Base-by-base conservation (phyloP, 2,113 vertebrate species). In the Colinus virginianus region DNA sequence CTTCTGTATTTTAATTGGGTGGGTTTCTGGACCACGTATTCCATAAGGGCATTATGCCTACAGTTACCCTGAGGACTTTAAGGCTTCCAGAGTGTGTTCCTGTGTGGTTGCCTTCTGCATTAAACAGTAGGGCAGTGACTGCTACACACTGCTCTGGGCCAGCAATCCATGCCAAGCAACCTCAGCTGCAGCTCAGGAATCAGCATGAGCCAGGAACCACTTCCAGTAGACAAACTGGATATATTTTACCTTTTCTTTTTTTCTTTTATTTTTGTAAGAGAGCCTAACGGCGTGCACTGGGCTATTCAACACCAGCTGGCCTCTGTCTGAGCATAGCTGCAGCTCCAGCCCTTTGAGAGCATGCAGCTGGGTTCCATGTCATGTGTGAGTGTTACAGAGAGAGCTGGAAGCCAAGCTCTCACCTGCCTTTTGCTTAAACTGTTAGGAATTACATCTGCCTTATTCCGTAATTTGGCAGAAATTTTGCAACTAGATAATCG, bases 71-170 rank as follows among this genome's bases (percentile, higher is more conserved):
- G 7, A 22, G 20, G 78, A 81, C 78, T 6, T 23, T 23, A 62
- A 40, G 2, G 5, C 12, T 76, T 58, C 16, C 18, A 40, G 30
- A 21, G n/a, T 0, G 0, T 30, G 15, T 42, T 74, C 12, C 42
- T 26, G 19, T 20, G 80, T 42, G n/a, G 38, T 22, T 32, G 34
- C 40, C 48, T 78, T 66, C 18, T 11, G 0, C 0, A 59, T 79
- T 55, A 48, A 48, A 53, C 21, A 48, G 26, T 0, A 66, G 59
- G 40, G 63, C 67, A 62, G 40, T 0, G 3, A 23, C 8, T 1
- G 4, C n/a, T 16, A 34, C 0, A 2, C 8, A 30, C 40, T 69
- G 12, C 69, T 9, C 25, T 68, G 58, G 25, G 9, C 21, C 28
- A 77, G 16, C 17, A 6, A 42, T 28, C 15, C 4, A 0, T 49